Evolutionary conservation across 2,888 invertebrate species (phyloP).

Genomic region (Hymenopus coronatus): DNA sequence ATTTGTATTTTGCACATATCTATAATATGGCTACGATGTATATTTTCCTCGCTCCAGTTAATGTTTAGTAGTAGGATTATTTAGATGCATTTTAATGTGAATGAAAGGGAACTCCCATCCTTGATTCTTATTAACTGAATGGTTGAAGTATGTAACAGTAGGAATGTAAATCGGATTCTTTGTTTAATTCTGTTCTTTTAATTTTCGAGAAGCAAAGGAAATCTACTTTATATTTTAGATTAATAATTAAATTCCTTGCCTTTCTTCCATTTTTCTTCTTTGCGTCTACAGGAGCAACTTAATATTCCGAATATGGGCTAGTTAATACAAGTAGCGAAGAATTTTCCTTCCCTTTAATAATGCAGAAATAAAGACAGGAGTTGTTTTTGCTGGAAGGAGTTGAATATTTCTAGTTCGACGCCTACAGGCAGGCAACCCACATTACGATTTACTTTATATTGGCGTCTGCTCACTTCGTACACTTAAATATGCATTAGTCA

Average conservation of each 20-base stretch:
- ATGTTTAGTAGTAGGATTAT: no score
- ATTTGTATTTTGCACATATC: no score
- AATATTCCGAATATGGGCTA: not conserved
- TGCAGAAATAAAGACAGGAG: not conserved
- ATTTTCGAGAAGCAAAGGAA: not conserved
- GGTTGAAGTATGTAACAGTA: not conserved
- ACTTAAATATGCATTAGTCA: conserved; percentile 25
- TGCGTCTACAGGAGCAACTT: not conserved
- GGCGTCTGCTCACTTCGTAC: not conserved
- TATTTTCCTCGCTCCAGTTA: no score
- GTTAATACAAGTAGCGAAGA: not conserved
- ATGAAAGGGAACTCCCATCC: no score
- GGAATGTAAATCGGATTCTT: not conserved
- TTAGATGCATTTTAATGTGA: no score
- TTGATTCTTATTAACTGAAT: not conserved
- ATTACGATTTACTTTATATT: not conserved
- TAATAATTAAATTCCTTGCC: not conserved
- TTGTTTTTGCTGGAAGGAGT: not conserved
- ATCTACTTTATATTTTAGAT: not conserved
- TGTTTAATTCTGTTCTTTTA: not conserved
- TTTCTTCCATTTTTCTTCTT: not conserved
- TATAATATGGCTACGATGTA: no score
- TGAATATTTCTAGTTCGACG: not conserved
- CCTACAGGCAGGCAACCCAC: not conserved
- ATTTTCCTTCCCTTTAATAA: not conserved